Percentiles rank a stretch among this genome's conserved stretches.
phyloP scores from a whole-genome alignment of 2,797 vertebrate genomes.

The Oreochromis grahami region DNA sequence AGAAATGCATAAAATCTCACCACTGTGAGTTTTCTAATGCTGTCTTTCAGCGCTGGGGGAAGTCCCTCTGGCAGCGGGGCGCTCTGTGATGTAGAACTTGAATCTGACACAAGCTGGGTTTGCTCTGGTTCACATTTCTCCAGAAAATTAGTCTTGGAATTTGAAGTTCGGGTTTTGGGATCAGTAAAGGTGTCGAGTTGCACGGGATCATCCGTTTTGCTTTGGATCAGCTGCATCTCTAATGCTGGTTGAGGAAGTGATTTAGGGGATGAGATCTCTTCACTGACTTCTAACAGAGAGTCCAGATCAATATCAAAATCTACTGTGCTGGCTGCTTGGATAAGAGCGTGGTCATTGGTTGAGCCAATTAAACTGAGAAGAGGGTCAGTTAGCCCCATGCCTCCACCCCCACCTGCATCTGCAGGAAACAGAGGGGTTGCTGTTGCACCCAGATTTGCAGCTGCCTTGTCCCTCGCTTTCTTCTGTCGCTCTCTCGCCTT shows the following conservation, averaged over 20 bases:
- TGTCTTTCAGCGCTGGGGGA: conserved; percentile 34
- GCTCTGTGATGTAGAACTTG: background rate
- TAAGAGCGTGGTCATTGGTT: conserved; percentile 80
- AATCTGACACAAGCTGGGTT: background rate
- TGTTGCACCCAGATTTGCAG: background rate
- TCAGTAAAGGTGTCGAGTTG: background rate
- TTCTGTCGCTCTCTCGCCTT: conserved; percentile 73
- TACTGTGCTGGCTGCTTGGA: conserved; percentile 85
- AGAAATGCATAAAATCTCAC: conserved; percentile 13
- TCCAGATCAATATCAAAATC: conserved; percentile 85
- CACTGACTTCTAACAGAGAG: conserved; percentile 76
- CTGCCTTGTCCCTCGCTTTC: background rate
- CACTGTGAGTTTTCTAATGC: conserved; percentile 35
- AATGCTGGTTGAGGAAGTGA: background rate
- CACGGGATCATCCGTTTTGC: background rate
- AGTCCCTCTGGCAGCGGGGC: conserved; percentile 49
- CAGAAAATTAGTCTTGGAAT: background rate
- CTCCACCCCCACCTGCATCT: conserved; percentile 50
- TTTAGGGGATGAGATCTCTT: conserved; percentile 62
- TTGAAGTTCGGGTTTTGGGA: background rate
- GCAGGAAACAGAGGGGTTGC: conserved; percentile 25
- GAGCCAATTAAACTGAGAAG: conserved; percentile 83
- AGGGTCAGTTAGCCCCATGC: conserved; percentile 72
- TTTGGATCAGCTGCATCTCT: background rate
- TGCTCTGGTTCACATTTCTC: background rate